phyloP scores from a whole-genome alignment of 2,888 invertebrate genomes.

The Sminthurinus aureus region DNA sequence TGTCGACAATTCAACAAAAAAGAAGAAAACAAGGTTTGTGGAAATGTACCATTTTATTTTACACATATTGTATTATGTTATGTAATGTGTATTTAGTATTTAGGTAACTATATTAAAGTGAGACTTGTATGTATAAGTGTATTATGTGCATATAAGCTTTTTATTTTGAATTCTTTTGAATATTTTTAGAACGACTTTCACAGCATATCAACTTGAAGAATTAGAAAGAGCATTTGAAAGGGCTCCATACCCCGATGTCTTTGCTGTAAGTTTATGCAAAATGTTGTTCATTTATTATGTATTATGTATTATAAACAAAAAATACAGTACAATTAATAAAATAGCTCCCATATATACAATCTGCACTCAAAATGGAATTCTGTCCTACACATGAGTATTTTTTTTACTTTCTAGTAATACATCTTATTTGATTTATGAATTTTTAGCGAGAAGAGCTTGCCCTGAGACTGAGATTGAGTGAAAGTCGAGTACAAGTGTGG shows the following conservation, averaged over 20 bases:
- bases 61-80: too few species aligned
- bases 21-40: constrained; percentile 87
- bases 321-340: too few species aligned
- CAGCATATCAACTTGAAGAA: constrained; percentile 92
- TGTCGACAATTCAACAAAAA: constrained; percentile 86
- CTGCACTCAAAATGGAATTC: too few species aligned
- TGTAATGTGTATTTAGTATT: too few species aligned
- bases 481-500: constrained; percentile 67
- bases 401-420: too few species aligned
- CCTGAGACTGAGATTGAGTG: constrained; percentile 86
- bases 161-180: background rate
- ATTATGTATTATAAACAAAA: too few species aligned
- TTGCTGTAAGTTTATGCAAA: constrained; percentile 69
- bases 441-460: constrained; percentile 82
- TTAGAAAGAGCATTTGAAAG: constrained; percentile 91
- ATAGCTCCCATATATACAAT: too few species aligned
- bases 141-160: too few species aligned
- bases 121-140: background rate
- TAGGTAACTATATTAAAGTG: too few species aligned
- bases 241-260: constrained; percentile 96
- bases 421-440: too few species aligned
- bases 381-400: too few species aligned
- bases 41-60: background rate
- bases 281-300: too few species aligned
- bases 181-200: constrained; percentile 86